Conservation (phyloP, 2,113 vertebrate genomes). For the Eclectus roratus region DNA sequence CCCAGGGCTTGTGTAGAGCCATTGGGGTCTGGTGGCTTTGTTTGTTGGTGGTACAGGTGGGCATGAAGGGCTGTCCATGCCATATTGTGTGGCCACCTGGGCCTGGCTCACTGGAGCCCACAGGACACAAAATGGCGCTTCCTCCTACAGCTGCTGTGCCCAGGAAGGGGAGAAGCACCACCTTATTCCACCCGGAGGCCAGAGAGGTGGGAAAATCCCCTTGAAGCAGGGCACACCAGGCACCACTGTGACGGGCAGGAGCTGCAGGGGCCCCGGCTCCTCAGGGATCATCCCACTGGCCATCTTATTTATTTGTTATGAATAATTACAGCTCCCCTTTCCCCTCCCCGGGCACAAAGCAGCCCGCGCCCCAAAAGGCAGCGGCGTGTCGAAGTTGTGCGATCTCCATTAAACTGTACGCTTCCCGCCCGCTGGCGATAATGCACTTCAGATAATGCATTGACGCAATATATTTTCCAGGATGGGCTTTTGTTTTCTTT, state of each 20-base stretch:
- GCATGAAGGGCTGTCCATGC: rapidly evolving
- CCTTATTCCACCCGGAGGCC: neutral
- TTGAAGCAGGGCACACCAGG: rapidly evolving
- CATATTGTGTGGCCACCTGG: rapidly evolving
- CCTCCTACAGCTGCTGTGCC: neutral
- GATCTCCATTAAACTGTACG: constrained; percentile 42
- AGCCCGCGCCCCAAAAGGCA: neutral
- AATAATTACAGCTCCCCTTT: neutral
- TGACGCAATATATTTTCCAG: constrained; percentile 70
- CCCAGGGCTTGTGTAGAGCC: neutral
- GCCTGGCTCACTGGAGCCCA: rapidly evolving
- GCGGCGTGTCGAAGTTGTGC: neutral
- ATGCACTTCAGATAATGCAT: constrained; percentile 40
- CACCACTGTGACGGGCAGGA: rapidly evolving
- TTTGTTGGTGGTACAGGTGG: neutral
- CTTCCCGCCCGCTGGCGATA: neutral
- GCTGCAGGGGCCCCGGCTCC: rapidly evolving
- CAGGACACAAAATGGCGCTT: rapidly evolving
- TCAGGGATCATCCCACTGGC: rapidly evolving
- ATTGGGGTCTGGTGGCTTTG: rapidly evolving
- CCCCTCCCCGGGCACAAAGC: neutral
- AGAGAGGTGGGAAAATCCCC: neutral
- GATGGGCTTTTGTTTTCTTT: constrained; percentile 78
- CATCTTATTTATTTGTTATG: neutral
- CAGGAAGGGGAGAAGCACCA: neutral